Evolutionary conservation across 1,140 invertebrate genomes (phyloP).

Genomic region (Ceratina calcarata): DNA sequence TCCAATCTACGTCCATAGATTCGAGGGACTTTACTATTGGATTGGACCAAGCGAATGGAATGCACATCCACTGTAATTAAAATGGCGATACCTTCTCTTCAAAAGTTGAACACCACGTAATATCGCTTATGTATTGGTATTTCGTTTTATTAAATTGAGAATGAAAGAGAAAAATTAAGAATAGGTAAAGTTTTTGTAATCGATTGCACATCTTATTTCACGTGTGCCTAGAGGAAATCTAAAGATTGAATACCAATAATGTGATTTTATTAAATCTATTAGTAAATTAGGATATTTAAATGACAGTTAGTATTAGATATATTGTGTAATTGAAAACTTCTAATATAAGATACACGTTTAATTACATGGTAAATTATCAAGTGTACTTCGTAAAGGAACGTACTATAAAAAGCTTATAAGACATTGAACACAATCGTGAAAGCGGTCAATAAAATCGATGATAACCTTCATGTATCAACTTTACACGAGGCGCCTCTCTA

Average conservation of each 20-base stretch:
- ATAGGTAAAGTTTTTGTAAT: too few species aligned
- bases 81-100: slow-evolving; percentile 1
- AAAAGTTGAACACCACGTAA: not conserved
- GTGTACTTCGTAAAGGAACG: not conserved
- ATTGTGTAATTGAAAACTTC: too few species aligned
- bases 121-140: too few species aligned
- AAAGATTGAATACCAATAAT: too few species aligned
- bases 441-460: not conserved
- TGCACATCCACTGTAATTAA: slow-evolving; percentile 93
- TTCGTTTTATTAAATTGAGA: not conserved
- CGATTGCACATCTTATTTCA: too few species aligned
- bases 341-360: too few species aligned
- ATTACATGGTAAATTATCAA: not conserved
- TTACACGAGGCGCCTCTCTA: not conserved
- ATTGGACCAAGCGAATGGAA: slow-evolving; percentile 96
- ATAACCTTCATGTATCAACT: not conserved
- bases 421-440: not conserved
- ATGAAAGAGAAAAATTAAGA: too few species aligned
- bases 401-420: not conserved
- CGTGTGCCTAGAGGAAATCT: too few species aligned
- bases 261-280: too few species aligned
- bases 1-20: slow-evolving; percentile 93
- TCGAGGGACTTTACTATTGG: slow-evolving; percentile 89
- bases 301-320: too few species aligned
- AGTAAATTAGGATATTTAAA: too few species aligned